Percentiles rank a stretch among this genome's conserved stretches.
phyloP scores from a whole-genome alignment of 2,113 vertebrate species.

The Nerophis ophidion region DNA sequence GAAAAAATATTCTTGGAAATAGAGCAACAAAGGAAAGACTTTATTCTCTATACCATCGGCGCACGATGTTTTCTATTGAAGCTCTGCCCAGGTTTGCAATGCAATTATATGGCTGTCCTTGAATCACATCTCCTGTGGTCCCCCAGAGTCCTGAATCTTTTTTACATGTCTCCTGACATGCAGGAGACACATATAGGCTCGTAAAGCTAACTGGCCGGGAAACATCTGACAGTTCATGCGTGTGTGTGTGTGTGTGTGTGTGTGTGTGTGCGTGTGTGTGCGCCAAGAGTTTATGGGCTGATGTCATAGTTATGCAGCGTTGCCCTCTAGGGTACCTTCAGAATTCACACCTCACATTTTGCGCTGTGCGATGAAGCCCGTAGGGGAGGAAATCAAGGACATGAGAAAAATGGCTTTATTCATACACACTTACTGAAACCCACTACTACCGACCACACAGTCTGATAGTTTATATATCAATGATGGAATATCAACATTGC shows the following conservation, averaged over 20 bases:
- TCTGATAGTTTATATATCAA: too few species aligned
- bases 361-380: conserved; percentile 32
- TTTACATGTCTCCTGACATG: conserved; percentile 22
- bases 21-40: not conserved
- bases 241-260: conserved; percentile 17
- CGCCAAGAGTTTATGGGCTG: conserved; percentile 47
- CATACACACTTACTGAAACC: conserved; percentile 18
- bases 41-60: not conserved
- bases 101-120: conserved; percentile 5
- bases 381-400: conserved; percentile 35
- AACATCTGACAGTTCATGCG: conserved; percentile 19
- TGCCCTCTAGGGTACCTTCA: conserved; percentile 46
- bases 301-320: conserved; percentile 62
- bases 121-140: conserved; percentile 6
- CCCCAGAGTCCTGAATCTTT: conserved; percentile 19
- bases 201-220: conserved; percentile 38
- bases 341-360: conserved; percentile 61
- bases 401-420: conserved; percentile 44
- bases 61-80: not conserved
- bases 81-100: conserved; percentile 6
- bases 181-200: conserved; percentile 15
- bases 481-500: too few species aligned
- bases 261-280: not conserved
- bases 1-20: not conserved
- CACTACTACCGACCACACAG: too few species aligned